These are phyloP conservation scores for Lordiphosa collinella DNA, from an alignment of 1,140 invertebrate species.

Conservation along the genomic window DNA sequence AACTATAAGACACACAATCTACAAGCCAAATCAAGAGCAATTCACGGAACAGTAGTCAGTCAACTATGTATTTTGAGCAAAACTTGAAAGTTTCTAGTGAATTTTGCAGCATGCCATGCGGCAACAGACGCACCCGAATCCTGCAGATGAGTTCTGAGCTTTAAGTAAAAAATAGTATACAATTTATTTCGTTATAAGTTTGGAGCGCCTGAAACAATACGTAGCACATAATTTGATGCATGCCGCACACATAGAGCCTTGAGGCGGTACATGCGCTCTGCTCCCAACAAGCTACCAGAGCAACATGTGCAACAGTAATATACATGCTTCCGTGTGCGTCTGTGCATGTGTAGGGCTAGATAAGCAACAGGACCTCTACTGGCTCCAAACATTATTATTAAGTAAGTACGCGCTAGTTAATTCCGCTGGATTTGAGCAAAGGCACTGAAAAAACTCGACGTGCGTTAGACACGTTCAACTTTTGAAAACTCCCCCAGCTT, in stretches of 20 bases:
- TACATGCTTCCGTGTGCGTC: not conserved
- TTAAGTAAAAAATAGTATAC: slow-evolving; percentile 31
- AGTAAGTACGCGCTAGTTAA: slow-evolving; percentile 56
- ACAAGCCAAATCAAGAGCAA: no score
- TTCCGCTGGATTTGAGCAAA: slow-evolving; percentile 31
- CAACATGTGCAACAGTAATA: slow-evolving; percentile 5
- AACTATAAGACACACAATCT: no score
- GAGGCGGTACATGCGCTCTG: slow-evolving; percentile 12
- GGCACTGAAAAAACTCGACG: slow-evolving; percentile 6
- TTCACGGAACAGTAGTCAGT: no score
- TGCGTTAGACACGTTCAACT: slow-evolving; percentile 8
- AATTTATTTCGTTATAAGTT: slow-evolving; percentile 27
- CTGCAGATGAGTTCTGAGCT: slow-evolving; percentile 12
- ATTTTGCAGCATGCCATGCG: no score
- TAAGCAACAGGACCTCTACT: slow-evolving; percentile 10
- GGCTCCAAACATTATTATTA: slow-evolving; percentile 43
- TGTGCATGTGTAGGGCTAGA: slow-evolving; percentile 13
- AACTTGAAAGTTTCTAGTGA: not conserved
- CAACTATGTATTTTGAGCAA: not conserved
- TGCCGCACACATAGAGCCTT: slow-evolving; percentile 26
- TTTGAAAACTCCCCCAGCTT: slow-evolving; percentile 17
- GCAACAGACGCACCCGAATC: no score
- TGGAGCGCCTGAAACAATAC: slow-evolving; percentile 35
- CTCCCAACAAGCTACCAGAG: slow-evolving; percentile 7
- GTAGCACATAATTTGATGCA: slow-evolving; percentile 14